These are phyloP conservation scores for Cerastis leucographa DNA, from an alignment of 2,888 invertebrate species.

Conservation along the genomic window DNA sequence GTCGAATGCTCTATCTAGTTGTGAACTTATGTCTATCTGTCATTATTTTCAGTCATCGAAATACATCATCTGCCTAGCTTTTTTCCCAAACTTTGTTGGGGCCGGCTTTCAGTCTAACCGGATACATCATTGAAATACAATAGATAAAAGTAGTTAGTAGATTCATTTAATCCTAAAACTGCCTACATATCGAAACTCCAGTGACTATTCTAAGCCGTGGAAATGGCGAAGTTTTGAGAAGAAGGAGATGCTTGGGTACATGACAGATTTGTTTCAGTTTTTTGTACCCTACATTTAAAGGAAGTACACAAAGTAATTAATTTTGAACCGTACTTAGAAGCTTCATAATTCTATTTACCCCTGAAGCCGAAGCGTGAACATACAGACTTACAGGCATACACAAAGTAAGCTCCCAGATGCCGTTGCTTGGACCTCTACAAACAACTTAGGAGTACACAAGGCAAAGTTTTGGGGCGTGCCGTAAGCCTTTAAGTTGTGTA, in stretches of 20 bases:
- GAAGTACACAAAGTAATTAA: slow-evolving; percentile 22
- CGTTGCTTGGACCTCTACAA: slow-evolving; percentile 57
- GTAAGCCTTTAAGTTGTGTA: slow-evolving; percentile 59
- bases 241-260: too few species aligned
- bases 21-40: neutral
- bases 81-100: too few species aligned
- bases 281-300: neutral
- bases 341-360: slow-evolving; percentile 45
- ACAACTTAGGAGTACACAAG: slow-evolving; percentile 49
- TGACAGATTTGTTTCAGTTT: neutral
- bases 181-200: too few species aligned
- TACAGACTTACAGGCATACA: slow-evolving; percentile 28
- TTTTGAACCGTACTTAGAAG: slow-evolving; percentile 20
- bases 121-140: too few species aligned
- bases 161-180: too few species aligned
- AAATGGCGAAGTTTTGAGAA: too few species aligned
- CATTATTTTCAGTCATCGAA: neutral
- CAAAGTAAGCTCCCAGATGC: slow-evolving; percentile 47
- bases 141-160: too few species aligned
- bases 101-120: too few species aligned
- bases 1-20: neutral
- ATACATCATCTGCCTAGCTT: too few species aligned
- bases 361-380: slow-evolving; percentile 30
- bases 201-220: too few species aligned
- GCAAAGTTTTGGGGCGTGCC: slow-evolving; percentile 56